phyloP scores from a whole-genome alignment of 2,797 vertebrate genomes.

The Monodelphis domestica region DNA sequence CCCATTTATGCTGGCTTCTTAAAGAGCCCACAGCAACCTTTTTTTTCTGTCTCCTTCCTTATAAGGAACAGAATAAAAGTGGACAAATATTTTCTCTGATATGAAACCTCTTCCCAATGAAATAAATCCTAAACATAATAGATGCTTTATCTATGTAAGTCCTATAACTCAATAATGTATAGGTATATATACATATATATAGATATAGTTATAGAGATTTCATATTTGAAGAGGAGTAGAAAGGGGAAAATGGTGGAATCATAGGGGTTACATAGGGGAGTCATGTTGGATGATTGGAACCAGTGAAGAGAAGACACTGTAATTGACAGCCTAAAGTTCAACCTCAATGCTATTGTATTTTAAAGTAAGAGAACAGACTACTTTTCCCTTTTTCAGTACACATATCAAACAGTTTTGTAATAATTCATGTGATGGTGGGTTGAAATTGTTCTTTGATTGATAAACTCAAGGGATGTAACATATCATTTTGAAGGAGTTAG shows the following conservation, averaged over 20 bases:
- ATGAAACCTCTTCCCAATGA: too few species aligned
- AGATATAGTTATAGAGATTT: conserved; percentile 54
- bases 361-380: conserved; percentile 79
- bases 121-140: too few species aligned
- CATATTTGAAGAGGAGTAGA: conserved; percentile 67
- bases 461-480: conserved; percentile 81
- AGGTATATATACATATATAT: too few species aligned
- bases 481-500: conserved; percentile 80
- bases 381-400: conserved; percentile 79
- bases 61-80: too few species aligned
- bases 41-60: too few species aligned
- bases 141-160: not conserved
- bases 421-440: conserved; percentile 83
- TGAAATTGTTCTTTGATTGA: conserved; percentile 82
- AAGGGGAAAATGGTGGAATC: conserved; percentile 76
- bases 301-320: conserved; percentile 74
- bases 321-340: conserved; percentile 75
- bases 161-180: not conserved
- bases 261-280: conserved; percentile 76
- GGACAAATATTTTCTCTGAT: too few species aligned
- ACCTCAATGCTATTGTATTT: conserved; percentile 73
- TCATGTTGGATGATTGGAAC: conserved; percentile 74
- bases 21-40: too few species aligned
- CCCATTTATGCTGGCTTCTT: too few species aligned
- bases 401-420: conserved; percentile 82